Percentiles rank a stretch among this genome's conserved stretches.
Evolutionary conservation across 2,888 invertebrate species (phyloP).

Genomic region (Petrophora chlorosata): DNA sequence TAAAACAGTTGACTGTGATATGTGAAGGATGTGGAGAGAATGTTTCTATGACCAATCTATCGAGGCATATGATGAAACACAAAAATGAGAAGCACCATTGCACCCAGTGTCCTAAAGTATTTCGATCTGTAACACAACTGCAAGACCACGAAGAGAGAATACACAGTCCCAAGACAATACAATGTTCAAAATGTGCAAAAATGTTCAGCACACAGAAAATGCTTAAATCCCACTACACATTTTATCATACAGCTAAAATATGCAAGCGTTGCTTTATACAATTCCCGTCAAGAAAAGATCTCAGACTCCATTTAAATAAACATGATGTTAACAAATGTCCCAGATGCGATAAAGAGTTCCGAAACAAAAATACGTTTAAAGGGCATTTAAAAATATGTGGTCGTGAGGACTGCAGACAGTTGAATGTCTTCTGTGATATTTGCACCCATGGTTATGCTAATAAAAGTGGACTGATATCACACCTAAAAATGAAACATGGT

Average conservation of each 20-base stretch:
- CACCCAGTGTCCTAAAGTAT: slow-evolving; percentile 58
- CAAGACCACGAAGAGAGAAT: slow-evolving; percentile 58
- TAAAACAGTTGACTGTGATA: slow-evolving; percentile 38
- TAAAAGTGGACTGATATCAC: slow-evolving; percentile 60
- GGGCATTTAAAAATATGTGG: slow-evolving; percentile 62
- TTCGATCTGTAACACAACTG: slow-evolving; percentile 46
- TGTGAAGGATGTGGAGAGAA: slow-evolving; percentile 61
- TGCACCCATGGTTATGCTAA: slow-evolving; percentile 62
- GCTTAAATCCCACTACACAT: slow-evolving; percentile 55
- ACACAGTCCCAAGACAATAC: slow-evolving; percentile 60
- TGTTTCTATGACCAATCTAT: slow-evolving; percentile 46
- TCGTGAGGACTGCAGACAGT: slow-evolving; percentile 33
- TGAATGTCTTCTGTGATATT: slow-evolving; percentile 64
- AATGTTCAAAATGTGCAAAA: slow-evolving; percentile 60
- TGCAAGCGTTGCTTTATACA: slow-evolving; percentile 64
- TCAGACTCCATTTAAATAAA: slow-evolving; percentile 59
- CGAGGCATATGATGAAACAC: slow-evolving; percentile 55
- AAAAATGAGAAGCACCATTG: slow-evolving; percentile 51
- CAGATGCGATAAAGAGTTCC: slow-evolving; percentile 56
- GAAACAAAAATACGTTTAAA: slow-evolving; percentile 56
- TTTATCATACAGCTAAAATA: slow-evolving; percentile 53
- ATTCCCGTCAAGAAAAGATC: slow-evolving; percentile 54
- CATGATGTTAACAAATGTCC: slow-evolving; percentile 60
- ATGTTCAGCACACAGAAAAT: slow-evolving; percentile 62
- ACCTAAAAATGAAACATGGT: slow-evolving; percentile 63